These are phyloP conservation scores for Drosophila nasuta DNA, from an alignment of 1,140 invertebrate species.

Conservation along the genomic window DNA sequence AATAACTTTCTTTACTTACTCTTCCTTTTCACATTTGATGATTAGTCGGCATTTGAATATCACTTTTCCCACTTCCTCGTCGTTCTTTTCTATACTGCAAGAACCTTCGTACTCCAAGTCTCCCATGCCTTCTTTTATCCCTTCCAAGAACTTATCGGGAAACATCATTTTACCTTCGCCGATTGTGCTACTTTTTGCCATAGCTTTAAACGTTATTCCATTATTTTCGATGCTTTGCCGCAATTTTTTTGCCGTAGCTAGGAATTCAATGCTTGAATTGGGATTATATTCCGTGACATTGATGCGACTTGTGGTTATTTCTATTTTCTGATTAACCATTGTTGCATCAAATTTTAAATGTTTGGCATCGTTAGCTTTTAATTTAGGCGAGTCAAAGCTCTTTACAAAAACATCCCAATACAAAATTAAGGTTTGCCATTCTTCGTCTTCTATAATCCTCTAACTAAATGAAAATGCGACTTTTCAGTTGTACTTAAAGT, in stretches of 20 bases:
- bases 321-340: constrained; percentile 22
- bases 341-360: constrained; percentile 24
- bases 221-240: constrained; percentile 26
- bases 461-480: no score
- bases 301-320: constrained; percentile 41
- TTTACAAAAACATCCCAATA: constrained; percentile 55
- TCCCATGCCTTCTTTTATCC: constrained; percentile 44
- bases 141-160: constrained; percentile 30
- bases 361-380: background rate
- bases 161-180: constrained; percentile 39
- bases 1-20: constrained; percentile 31
- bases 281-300: constrained; percentile 54
- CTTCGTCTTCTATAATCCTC: background rate
- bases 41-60: constrained; percentile 51
- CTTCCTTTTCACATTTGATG: constrained; percentile 28
- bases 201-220: constrained; percentile 40
- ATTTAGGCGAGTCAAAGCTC: background rate
- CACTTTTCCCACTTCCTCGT: constrained; percentile 28
- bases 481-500: constrained; percentile 15
- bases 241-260: constrained; percentile 7
- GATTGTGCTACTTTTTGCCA: constrained; percentile 3
- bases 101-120: constrained; percentile 46
- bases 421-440: constrained; percentile 20
- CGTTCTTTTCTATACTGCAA: background rate
- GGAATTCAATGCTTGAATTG: constrained; percentile 9